Evolutionary conservation across 2,113 vertebrate genomes (phyloP).

Genomic region (Hippolais icterina): DNA sequence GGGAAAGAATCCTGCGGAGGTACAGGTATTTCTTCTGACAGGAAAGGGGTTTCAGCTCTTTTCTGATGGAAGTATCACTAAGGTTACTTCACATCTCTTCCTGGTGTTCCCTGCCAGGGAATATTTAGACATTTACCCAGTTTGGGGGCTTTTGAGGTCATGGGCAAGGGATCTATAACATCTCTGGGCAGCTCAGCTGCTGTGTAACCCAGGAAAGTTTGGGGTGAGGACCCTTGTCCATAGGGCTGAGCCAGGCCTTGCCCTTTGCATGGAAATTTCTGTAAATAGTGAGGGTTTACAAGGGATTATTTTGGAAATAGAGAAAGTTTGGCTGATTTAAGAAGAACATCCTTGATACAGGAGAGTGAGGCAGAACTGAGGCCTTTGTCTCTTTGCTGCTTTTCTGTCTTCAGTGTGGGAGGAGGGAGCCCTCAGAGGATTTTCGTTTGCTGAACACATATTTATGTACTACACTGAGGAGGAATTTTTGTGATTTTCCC

Average conservation of each 20-base stretch:
- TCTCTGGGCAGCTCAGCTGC: not conserved
- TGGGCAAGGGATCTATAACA: accelerated
- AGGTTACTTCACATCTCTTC: not conserved
- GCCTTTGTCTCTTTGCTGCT: not conserved
- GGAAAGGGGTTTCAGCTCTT: not conserved
- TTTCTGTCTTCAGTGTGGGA: not conserved
- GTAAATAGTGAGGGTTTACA: not conserved
- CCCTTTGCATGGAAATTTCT: not conserved
- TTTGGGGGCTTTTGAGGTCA: not conserved
- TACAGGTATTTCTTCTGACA: not conserved
- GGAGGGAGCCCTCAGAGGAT: not conserved
- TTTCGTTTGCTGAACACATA: not conserved
- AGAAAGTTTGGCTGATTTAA: not conserved
- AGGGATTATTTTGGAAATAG: not conserved
- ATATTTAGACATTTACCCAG: not conserved
- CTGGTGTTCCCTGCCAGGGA: not conserved
- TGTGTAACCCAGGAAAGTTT: too few species aligned
- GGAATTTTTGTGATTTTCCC: not conserved
- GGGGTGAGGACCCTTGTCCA: not conserved
- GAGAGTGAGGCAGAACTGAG: too few species aligned
- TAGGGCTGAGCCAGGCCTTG: not conserved
- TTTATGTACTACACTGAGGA: accelerated
- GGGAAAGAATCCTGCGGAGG: not conserved
- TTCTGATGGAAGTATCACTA: not conserved
- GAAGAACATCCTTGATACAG: not conserved